Percentiles rank a stretch among this genome's conserved stretches.
These are phyloP conservation scores for Erythrolamprus reginae DNA, from an alignment of 2,113 vertebrate genomes.

Conservation along the genomic window DNA sequence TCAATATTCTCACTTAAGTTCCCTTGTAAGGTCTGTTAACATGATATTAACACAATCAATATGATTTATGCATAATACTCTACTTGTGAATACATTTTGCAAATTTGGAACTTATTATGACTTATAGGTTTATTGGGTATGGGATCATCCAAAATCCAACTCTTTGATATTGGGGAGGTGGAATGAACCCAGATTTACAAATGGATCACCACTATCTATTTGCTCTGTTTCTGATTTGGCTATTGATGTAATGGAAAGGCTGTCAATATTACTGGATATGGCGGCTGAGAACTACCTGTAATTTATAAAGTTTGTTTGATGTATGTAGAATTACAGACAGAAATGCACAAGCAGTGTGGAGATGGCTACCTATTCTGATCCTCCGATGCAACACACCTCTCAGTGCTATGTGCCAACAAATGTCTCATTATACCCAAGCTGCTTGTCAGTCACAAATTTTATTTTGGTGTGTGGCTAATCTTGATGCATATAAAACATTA, in stretches of 20 bases:
- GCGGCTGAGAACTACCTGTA: not conserved
- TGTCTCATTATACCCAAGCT: not conserved
- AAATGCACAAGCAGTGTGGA: not conserved
- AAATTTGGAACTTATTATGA: not conserved
- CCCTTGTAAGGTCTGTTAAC: not conserved
- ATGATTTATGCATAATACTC: not conserved
- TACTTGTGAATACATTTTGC: not conserved
- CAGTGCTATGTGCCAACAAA: not conserved
- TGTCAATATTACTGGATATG: not conserved
- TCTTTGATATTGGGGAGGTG: not conserved
- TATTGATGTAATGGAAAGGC: not conserved
- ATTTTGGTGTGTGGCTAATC: not conserved
- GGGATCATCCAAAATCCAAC: not conserved
- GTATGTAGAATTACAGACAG: not conserved
- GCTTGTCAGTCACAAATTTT: not conserved
- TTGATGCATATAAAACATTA: not conserved
- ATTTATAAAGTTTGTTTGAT: not conserved
- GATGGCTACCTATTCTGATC: not conserved
- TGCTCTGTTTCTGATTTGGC: not conserved
- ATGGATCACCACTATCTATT: not conserved
- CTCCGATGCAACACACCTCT: not conserved
- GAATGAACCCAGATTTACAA: not conserved
- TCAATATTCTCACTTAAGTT: not conserved
- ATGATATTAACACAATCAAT: not conserved
- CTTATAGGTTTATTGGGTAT: not conserved